Conservation (phyloP, 2,888 invertebrate genomes). For the Oxyteleia sp. region DNA sequence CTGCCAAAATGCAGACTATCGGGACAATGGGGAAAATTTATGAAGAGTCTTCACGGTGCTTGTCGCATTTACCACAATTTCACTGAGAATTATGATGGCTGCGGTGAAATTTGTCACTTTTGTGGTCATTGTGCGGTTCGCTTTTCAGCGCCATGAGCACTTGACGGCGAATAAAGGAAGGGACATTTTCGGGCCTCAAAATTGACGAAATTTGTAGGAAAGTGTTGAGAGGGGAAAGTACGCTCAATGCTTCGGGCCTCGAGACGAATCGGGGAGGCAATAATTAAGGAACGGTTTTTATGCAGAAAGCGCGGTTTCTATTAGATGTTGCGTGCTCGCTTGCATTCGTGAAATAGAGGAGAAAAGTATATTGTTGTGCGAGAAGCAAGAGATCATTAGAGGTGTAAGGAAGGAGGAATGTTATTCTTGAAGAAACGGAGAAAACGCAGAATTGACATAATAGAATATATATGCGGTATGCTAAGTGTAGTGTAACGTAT, state of each 20-base stretch:
- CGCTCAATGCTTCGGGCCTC: not conserved
- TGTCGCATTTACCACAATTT: constrained; percentile 52
- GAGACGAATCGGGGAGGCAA: not conserved
- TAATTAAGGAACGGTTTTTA: constrained; percentile 4
- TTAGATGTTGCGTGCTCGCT: constrained; percentile 54
- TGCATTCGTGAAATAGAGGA: constrained; percentile 26
- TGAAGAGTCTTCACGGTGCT: constrained; percentile 20
- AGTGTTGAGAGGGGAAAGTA: not conserved
- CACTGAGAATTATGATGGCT: constrained; percentile 48
- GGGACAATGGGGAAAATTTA: constrained; percentile 61
- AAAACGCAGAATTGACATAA: constrained; percentile 28
- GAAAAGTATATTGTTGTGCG: constrained; percentile 25
- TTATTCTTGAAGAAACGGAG: not conserved
- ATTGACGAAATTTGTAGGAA: not conserved
- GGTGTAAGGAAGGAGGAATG: constrained; percentile 9
- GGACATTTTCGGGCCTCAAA: constrained; percentile 17
- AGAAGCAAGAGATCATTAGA: constrained; percentile 33
- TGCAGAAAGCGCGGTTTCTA: constrained; percentile 26
- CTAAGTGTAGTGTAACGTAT: constrained; percentile 1
- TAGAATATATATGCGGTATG: constrained; percentile 15
- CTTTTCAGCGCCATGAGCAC: not conserved
- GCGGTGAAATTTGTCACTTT: constrained; percentile 60
- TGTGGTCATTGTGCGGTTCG: constrained; percentile 48
- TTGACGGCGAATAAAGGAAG: not conserved
- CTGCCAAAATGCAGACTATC: constrained; percentile 16